Evolutionary conservation across 2,113 vertebrate species (phyloP), one percentile per base, ranked within the genome.

Genomic region (Alethe castanea): DNA sequence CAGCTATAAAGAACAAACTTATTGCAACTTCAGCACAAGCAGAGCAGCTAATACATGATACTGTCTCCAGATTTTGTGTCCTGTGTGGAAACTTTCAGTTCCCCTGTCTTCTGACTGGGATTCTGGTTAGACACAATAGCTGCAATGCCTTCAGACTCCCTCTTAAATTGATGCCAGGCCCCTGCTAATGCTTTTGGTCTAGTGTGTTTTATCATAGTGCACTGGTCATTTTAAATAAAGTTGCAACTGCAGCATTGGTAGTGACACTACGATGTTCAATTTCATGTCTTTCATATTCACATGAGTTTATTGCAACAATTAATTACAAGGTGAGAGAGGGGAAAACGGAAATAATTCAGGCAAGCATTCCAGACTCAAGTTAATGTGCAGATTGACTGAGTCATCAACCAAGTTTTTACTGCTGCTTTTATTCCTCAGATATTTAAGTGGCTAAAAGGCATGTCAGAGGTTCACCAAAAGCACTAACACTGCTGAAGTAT

Each of bases 11-110:
- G 13, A 47, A 3, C 5, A 70, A 64, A 9, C 2, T 40, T 40
- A 22, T 8, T 74, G 24, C 17, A 77, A 6, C 19, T 47, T 56
- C 22, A 61, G 7, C 22, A 17, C 19, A 59, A 81, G 25, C 16
- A 70, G 53, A 71, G 60, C 0, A 0, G 5, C 15, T 2, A 3
- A 6, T 3, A 7, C 0, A 0, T 19, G 8, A 8, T 33, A 12
- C 11, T 42, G 16, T n/a, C 28, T 50, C 20, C 19, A 19, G 5
- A 35, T 64, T 56, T 86, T 33, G 36, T 3, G 6, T 1, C 1
- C 6, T 45, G 4, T 6, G 19, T 17, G 26, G 19, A 67, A 91
- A 42, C 12, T 11, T 71, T 20, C 20, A 13, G 9, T 26, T 74
- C 26, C 8, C 14, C 12, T 1, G 0, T 12, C 18, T 88, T 69